Percentiles rank a stretch among this genome's conserved stretches.
These are phyloP conservation scores for Serilophus lunatus DNA, from an alignment of 2,113 vertebrate species.

Conservation along the genomic window DNA sequence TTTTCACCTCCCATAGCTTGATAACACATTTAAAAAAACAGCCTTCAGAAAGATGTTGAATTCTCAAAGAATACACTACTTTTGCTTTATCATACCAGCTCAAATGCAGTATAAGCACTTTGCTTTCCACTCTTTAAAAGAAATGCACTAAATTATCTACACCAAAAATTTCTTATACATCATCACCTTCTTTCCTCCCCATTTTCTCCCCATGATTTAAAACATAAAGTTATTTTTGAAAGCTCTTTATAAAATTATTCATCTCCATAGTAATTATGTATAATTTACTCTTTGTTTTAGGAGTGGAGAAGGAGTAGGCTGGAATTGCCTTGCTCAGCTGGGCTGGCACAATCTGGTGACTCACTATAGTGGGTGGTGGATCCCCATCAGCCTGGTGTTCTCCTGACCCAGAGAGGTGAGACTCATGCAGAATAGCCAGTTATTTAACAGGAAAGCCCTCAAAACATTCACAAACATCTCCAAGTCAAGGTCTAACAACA, in stretches of 20 bases:
- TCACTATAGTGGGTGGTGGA: neutral
- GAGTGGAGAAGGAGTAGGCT: neutral
- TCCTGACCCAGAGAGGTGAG: neutral
- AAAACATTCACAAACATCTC: neutral
- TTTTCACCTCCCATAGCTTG: neutral
- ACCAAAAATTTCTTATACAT: neutral
- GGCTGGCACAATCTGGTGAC: neutral
- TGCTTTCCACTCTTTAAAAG: neutral
- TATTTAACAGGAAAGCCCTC: neutral
- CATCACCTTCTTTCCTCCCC: neutral
- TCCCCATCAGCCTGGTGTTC: neutral
- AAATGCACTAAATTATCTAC: neutral
- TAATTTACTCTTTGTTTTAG: constrained; percentile 2
- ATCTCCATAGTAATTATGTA: neutral
- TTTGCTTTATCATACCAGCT: neutral
- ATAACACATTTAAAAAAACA: neutral
- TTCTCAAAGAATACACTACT: neutral
- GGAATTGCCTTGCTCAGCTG: neutral
- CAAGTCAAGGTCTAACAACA: neutral
- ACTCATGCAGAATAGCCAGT: fast-evolving
- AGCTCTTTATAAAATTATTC: neutral
- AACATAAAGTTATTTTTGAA: neutral
- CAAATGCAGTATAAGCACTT: neutral
- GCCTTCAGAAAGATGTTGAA: neutral
- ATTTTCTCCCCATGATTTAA: neutral